Base-by-base conservation (phyloP, 2,113 vertebrate genomes). In the Fregata magnificens region DNA sequence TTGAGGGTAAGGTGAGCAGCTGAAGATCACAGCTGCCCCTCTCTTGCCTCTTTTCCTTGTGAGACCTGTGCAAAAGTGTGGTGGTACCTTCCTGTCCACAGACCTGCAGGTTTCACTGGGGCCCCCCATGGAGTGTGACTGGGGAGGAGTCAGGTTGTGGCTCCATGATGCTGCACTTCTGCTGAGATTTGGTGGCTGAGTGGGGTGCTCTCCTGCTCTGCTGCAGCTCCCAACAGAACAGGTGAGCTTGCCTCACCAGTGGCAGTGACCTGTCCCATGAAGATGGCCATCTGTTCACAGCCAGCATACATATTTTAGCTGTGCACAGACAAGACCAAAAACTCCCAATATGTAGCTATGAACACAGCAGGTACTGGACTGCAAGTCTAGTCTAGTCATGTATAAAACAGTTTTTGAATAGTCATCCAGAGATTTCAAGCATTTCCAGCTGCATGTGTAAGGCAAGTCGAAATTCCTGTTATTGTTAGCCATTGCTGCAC, bases 91-190 rank as follows among this genome's bases (percentile, higher is more conserved):
- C 16, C 52, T 45, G 28, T n/a, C 15, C 36, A 20, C 6, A 15
- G 32, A 63, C 11, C 28, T n/a, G 15, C 13, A 63, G 14, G 44
- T 59, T 79, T 59, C 47, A 42, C 31, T 26, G 49, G 4, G 9
- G 2, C 3, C 4, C 5, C 7, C 6, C 10, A 14, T 1, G 15
- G 36, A 61, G 9, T 4, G 16, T 67, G 38, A 28, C 1, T 3
- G 6, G 4, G 3, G 17, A 78, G 29, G 29, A 38, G 40, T 16
- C 58, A 56, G 28, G 34, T 31, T 31, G 29, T 47, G 71, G 24
- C 36, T 83, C 26, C 36, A 21, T 0, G 2, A 15, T 9, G 34
- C 42, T 81, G 59, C 25, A 7, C 7, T 70, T 73, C 45, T 77
- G 34, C 45, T 31, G 36, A 62, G 67, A 19, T 32, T 15, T 13